These are phyloP conservation scores for Xestia rhomboidea DNA, from an alignment of 2,888 invertebrate species.

Conservation along the genomic window DNA sequence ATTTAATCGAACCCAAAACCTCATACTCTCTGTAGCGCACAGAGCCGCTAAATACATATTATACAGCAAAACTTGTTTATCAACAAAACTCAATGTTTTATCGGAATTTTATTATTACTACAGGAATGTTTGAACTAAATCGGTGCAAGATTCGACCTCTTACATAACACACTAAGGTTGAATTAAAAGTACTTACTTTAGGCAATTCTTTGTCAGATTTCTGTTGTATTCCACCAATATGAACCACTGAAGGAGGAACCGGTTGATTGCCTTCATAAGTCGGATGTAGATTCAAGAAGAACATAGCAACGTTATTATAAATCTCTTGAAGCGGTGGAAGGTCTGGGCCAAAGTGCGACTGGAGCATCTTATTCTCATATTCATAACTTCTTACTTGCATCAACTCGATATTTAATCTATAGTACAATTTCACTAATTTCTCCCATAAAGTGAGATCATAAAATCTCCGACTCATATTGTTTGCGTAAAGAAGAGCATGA, in stretches of 20 bases:
- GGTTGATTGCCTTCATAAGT: constrained; percentile 27
- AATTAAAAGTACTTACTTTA: constrained; percentile 12
- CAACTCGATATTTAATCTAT: neutral
- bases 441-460: constrained; percentile 26
- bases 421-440: constrained; percentile 21
- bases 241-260: constrained; percentile 31
- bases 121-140: neutral
- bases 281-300: constrained; percentile 27
- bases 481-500: constrained; percentile 13
- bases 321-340: constrained; percentile 15
- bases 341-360: constrained; percentile 20
- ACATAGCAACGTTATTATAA: constrained; percentile 32
- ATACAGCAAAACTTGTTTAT: neutral
- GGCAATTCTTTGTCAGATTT: constrained; percentile 30
- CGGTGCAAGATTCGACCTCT: neutral
- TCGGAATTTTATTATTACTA: neutral
- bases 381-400: constrained; percentile 13
- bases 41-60: neutral
- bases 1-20: neutral
- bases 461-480: constrained; percentile 17
- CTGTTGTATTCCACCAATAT: constrained; percentile 36
- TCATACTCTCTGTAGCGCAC: neutral
- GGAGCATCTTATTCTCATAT: constrained; percentile 20
- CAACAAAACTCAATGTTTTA: neutral
- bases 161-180: neutral